Base-by-base conservation (phyloP, 2,113 vertebrate species). In the sheep (Ovis aries) region DNA sequence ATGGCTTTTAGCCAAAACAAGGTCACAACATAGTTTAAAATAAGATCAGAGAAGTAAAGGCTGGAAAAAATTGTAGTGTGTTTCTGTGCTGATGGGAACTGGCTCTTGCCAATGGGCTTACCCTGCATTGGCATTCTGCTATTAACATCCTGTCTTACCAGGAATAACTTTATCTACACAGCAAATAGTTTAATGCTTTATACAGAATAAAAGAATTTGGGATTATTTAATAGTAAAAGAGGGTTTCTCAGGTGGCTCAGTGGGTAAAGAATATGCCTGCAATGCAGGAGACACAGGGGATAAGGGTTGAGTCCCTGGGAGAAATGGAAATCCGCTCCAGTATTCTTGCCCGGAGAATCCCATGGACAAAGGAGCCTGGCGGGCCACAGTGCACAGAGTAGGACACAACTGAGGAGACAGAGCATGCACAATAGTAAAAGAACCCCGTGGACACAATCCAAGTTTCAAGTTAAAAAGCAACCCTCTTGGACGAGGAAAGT, bases 141-240 rank as follows among this genome's bases (percentile, higher is more conserved):
- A 57, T 31, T 85, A 48, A 23, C 31, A 91, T 88, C 36, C 10
- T 67, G 33, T 84, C 80, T 94, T 78, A 86, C 45, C 48, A 33
- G 81, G 25, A 71, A 80, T 95, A 83, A 77, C 15, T 90, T 59
- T 57, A 80, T 33, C 50, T 14, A 48, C 19, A 48, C n/a, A 91
- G 48, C 3, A 64, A 85, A 62, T 29, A 55, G 11, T 45, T 95
- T 67, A 94, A 89, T 86, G 55, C 17, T 95, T 97, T 71, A 45
- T 4, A 52, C 13, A 15, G 31, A 90, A 94, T 82, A 71, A 89
- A 48, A 60, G 7, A 90, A 57, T 16, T 92, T 62, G 10, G 13
- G 14, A 57, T 92, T 50, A 71, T 95, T 96, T 78, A 96, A 92
- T 90, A 83, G 57, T 40, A 78, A 96, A 95, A 90, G 3, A 95